Percentiles rank a stretch among this genome's conserved stretches.
phyloP scores from a whole-genome alignment of 2,888 invertebrate species.

The Limnephilus auricula region DNA sequence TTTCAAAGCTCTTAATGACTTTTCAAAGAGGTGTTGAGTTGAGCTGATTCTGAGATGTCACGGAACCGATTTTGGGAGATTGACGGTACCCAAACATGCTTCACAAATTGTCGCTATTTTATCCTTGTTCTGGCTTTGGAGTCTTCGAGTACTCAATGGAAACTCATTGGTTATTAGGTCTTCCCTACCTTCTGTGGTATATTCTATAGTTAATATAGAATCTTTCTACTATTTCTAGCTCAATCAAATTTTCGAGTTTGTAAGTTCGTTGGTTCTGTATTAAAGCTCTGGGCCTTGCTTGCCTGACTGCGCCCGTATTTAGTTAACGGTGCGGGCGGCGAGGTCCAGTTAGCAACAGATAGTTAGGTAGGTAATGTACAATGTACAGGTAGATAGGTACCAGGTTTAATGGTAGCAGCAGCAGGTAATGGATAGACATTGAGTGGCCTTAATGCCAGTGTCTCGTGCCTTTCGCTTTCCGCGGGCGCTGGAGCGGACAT shows the following conservation, averaged over 20 bases:
- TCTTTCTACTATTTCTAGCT: background rate
- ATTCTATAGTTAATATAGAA: background rate
- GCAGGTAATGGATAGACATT: background rate
- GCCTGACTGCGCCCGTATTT: background rate
- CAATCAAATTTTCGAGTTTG: background rate
- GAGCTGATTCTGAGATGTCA: too few relatives aligned
- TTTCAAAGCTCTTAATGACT: too few relatives aligned
- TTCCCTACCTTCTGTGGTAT: background rate
- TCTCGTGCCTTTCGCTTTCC: constrained; percentile 28
- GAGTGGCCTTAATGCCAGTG: constrained; percentile 13
- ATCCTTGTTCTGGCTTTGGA: too few relatives aligned
- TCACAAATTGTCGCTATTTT: too few relatives aligned
- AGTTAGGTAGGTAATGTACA: background rate
- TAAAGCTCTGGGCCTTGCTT: background rate
- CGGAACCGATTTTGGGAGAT: too few relatives aligned
- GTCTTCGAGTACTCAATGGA: too few relatives aligned
- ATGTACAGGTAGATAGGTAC: background rate
- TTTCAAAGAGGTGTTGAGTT: too few relatives aligned
- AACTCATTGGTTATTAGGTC: too few relatives aligned
- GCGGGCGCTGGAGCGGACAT: background rate
- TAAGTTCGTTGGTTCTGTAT: background rate
- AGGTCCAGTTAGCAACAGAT: constrained; percentile 16
- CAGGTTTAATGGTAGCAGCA: background rate
- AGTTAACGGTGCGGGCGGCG: background rate
- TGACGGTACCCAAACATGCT: too few relatives aligned